Percentiles rank a stretch among this genome's conserved stretches.
These are phyloP conservation scores for Eulithis prunata DNA, from an alignment of 2,888 invertebrate genomes.

Conservation along the genomic window DNA sequence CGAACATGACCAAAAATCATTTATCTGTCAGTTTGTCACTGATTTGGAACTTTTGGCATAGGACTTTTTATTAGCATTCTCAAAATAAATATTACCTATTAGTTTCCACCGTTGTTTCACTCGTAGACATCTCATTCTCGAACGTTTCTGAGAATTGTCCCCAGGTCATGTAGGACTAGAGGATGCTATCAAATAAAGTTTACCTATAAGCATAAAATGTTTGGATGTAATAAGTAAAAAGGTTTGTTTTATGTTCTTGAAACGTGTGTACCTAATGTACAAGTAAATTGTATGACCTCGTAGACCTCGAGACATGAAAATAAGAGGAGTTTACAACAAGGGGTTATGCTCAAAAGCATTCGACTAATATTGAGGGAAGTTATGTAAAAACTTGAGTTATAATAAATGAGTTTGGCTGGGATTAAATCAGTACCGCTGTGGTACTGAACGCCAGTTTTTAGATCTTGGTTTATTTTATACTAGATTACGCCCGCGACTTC, in stretches of 20 bases:
- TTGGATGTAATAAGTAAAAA: slow-evolving; percentile 13
- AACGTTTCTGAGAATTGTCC: not conserved
- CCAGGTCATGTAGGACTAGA: slow-evolving; percentile 10
- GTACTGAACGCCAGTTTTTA: too few relatives aligned
- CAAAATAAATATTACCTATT: too few relatives aligned
- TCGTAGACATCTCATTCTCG: not conserved
- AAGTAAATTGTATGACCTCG: slow-evolving; percentile 8
- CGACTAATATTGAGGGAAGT: not conserved
- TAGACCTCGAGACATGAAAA: not conserved
- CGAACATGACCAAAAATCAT: too few relatives aligned
- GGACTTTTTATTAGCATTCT: too few relatives aligned
- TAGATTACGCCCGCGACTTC: too few relatives aligned
- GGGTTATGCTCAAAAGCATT: not conserved
- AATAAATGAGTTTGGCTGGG: not conserved
- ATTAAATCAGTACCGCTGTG: too few relatives aligned
- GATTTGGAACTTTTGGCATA: too few relatives aligned
- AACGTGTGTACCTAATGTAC: slow-evolving; percentile 15
- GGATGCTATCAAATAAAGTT: slow-evolving; percentile 3
- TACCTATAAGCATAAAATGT: slow-evolving; percentile 21
- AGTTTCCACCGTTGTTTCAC: too few relatives aligned
- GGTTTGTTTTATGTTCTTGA: slow-evolving; percentile 9
- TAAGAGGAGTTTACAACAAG: not conserved
- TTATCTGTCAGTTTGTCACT: too few relatives aligned
- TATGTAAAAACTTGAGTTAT: not conserved
- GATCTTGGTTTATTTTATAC: too few relatives aligned